Evolutionary conservation across 2,888 invertebrate genomes (phyloP), one percentile per base, ranked within the genome.

Genomic region (Dexiosoma caninum): DNA sequence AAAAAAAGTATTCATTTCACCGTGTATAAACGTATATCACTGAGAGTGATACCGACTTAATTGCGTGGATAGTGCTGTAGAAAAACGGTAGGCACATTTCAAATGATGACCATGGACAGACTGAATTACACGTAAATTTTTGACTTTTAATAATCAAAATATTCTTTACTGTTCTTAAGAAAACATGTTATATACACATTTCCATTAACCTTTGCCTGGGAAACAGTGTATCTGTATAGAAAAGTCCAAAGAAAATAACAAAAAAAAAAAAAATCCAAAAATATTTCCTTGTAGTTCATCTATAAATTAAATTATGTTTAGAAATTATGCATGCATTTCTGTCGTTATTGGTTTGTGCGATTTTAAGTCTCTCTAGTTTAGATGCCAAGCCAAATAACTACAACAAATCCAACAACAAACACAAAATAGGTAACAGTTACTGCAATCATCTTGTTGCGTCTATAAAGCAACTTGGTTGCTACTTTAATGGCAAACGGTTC

Each of bases 231-330:
- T 40, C 19, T 16, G 10, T 46, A 19, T 37, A 23, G 19, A 49
- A 35, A 49, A 37, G 10, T 64, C 21, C 30, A 37, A 12, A 30
- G n/a, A n/a, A n/a, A n/a, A n/a, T n/a, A n/a, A n/a, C n/a, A n/a
- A n/a, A n/a, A n/a, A n/a, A n/a, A n/a, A n/a, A n/a, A n/a, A n/a
- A n/a, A n/a, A n/a, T n/a, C n/a, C n/a, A n/a, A n/a, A n/a, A n/a
- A n/a, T n/a, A n/a, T 49, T 57, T 77, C 23, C 67, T 67, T 66
- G 64, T 64, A 79, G 81, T 84, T 85, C 85, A 85, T 87, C 87
- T 88, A 88, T 88, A 88, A 88, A 88, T 88, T 88, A 87, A 88
- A 88, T 88, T 88, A 88, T 88, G 88, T 88, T 85, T 86, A 88
- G 85, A 86, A 88, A 88, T 88, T 88, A 88, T 88, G 88, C 88